Evolutionary conservation across 2,888 invertebrate species (phyloP).

Genomic region (Heteromyza rotundicornis): DNA sequence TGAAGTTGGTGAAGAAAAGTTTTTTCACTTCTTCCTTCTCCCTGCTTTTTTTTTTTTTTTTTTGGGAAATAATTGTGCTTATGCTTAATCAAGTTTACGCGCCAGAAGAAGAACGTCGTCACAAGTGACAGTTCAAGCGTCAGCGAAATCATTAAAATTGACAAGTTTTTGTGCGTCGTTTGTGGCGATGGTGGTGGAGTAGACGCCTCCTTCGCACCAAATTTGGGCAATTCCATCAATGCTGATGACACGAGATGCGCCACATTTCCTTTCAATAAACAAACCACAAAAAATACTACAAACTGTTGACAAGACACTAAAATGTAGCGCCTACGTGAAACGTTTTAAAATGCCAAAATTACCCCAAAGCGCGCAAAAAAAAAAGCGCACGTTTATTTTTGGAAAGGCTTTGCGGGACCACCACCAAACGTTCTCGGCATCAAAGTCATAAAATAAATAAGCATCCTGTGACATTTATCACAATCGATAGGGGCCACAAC

Average conservation of each 20-base stretch:
- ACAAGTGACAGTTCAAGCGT: conserved; percentile 53
- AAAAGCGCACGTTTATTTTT: conserved; percentile 4
- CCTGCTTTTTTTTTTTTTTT: too few relatives aligned
- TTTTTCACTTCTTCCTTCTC: background rate
- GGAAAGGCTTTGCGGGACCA: conserved; percentile 38
- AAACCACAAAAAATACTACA: conserved; percentile 14
- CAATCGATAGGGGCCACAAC: conserved; percentile 43
- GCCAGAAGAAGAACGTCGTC: conserved; percentile 5
- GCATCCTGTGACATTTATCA: conserved; percentile 63
- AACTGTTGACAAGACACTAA: conserved; percentile 41
- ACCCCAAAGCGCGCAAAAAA: conserved; percentile 7
- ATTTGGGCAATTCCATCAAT: too few relatives aligned
- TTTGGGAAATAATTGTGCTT: conserved; percentile 25
- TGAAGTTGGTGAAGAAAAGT: conserved; percentile 18
- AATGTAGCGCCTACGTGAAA: conserved; percentile 46
- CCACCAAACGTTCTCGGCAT: conserved; percentile 38
- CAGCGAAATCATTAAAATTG: conserved; percentile 57
- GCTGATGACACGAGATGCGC: too few relatives aligned
- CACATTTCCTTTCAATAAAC: too few relatives aligned
- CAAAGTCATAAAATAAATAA: conserved; percentile 62
- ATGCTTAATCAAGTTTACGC: conserved; percentile 28
- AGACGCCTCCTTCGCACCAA: conserved; percentile 33
- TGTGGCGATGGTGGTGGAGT: conserved; percentile 42
- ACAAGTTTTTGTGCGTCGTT: conserved; percentile 44
- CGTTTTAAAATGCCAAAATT: conserved; percentile 15